A percentile compares a stretch with the other conserved stretches of the same genome.
Conservation (phyloP, 2,113 vertebrate species). For the Prionailurus bengalensis region DNA sequence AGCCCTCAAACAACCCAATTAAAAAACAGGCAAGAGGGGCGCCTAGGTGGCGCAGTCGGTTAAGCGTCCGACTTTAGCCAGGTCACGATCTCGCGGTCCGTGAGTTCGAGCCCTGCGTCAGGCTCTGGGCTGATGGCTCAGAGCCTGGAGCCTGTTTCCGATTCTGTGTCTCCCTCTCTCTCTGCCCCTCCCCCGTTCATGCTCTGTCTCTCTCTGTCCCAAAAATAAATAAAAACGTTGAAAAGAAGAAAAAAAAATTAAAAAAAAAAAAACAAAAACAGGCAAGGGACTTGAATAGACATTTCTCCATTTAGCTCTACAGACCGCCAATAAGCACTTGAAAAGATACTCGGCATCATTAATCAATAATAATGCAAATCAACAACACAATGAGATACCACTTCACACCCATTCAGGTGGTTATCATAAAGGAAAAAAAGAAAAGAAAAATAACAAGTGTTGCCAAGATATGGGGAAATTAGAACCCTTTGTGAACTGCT, state of each 20-base stretch:
- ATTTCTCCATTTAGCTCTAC: background rate
- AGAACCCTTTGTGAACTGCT: background rate
- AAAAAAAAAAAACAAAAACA: background rate
- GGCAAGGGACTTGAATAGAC: background rate
- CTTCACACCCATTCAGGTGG: background rate
- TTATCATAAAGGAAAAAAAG: background rate
- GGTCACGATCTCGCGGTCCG: too few relatives aligned
- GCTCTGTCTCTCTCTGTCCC: too few relatives aligned
- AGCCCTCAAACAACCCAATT: background rate
- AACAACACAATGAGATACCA: constrained; percentile 12
- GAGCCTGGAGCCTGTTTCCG: too few relatives aligned
- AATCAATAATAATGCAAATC: background rate
- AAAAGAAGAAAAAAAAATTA: too few relatives aligned
- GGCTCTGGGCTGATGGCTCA: too few relatives aligned
- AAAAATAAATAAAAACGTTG: too few relatives aligned
- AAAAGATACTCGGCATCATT: background rate
- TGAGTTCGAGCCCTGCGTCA: too few relatives aligned
- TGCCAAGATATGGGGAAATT: background rate
- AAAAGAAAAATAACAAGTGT: background rate
- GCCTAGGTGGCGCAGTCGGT: too few relatives aligned
- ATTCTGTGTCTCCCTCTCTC: too few relatives aligned
- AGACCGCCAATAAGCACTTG: background rate
- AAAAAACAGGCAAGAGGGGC: background rate
- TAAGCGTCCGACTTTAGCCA: too few relatives aligned
- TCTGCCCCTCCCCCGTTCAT: too few relatives aligned